Evolutionary conservation across 2,797 vertebrate genomes (phyloP).

Genomic region (Spinibarbus caldwelli): DNA sequence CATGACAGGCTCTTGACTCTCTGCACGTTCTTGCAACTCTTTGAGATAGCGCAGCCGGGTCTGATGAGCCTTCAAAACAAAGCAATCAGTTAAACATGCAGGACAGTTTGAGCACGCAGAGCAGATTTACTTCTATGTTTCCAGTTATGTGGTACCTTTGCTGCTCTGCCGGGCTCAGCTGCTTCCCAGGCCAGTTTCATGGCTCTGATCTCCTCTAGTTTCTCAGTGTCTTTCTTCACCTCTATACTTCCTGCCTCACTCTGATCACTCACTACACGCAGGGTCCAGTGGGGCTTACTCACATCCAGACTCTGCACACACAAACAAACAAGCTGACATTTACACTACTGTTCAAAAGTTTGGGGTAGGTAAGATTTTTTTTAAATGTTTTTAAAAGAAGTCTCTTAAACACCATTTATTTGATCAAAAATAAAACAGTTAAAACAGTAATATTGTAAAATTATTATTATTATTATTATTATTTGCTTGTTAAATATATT

Average conservation of each 20-base stretch:
- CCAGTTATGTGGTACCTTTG: conserved; percentile 77
- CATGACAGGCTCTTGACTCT: conserved; percentile 63
- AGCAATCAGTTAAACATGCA: conserved; percentile 2
- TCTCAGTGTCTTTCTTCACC: conserved; percentile 85
- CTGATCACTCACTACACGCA: conserved; percentile 83
- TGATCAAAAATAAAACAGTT: too few relatives aligned
- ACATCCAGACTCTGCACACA: conserved; percentile 71
- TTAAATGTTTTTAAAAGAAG: too few relatives aligned
- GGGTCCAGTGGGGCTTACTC: conserved; percentile 81
- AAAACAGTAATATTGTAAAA: too few relatives aligned
- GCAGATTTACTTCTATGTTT: background rate
- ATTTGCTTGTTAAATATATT: too few relatives aligned
- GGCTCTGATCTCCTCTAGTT: conserved; percentile 85
- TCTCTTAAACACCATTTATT: too few relatives aligned
- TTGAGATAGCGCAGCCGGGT: conserved; percentile 81
- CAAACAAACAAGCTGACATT: conserved; percentile 32
- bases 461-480: too few relatives aligned
- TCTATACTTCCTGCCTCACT: conserved; percentile 74
- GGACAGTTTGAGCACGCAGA: conserved; percentile 1
- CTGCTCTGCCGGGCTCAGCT: conserved; percentile 82
- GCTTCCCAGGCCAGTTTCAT: conserved; percentile 89
- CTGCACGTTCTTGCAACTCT: conserved; percentile 57
- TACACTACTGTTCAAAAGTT: conserved; percentile 10
- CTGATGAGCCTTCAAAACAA: conserved; percentile 80
- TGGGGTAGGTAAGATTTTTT: background rate